phyloP scores from a whole-genome alignment of 2,888 invertebrate genomes.

The Caenorhabditis drosophilae region DNA sequence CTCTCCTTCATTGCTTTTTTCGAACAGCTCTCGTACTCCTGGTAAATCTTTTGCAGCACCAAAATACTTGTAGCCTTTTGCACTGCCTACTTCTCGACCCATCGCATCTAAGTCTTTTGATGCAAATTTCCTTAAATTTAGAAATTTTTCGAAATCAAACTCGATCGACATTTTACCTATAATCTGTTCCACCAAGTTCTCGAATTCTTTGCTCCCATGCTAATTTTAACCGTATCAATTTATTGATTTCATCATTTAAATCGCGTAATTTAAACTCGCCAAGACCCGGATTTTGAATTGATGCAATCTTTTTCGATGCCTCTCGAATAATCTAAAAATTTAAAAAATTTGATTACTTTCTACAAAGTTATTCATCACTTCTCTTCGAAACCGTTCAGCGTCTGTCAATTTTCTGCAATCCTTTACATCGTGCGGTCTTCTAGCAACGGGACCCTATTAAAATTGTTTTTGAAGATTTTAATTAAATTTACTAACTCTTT shows the following conservation, averaged over 20 bases:
- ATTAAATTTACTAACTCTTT: conserved; percentile 41
- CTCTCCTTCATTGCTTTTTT: conserved; percentile 74
- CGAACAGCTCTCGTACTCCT: conserved; percentile 94
- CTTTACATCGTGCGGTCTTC: conserved; percentile 76
- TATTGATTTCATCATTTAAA: conserved; percentile 98
- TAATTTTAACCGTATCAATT: conserved; percentile 82
- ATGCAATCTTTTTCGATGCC: conserved; percentile 95
- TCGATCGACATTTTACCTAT: too few relatives aligned
- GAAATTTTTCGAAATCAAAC: neutral
- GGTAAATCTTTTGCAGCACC: conserved; percentile 79
- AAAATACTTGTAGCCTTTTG: conserved; percentile 89
- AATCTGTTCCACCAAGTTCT: conserved; percentile 90
- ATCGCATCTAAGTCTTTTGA: conserved; percentile 80
- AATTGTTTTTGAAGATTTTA: conserved; percentile 1
- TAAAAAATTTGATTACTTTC: neutral
- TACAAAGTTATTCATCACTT: conserved; percentile 75
- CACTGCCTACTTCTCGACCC: conserved; percentile 96
- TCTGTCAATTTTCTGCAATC: conserved; percentile 90
- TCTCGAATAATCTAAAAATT: conserved; percentile 85
- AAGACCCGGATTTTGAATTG: conserved; percentile 91
- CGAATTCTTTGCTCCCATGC: conserved; percentile 94
- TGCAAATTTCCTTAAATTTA: conserved; percentile 61
- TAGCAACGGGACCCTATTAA: conserved; percentile 60
- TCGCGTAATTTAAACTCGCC: conserved; percentile 97
- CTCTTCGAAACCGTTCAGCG: conserved; percentile 82